Evolutionary conservation across 2,888 invertebrate species (phyloP), one percentile per base, ranked within the genome.

Genomic region (Spodoptera exigua): DNA sequence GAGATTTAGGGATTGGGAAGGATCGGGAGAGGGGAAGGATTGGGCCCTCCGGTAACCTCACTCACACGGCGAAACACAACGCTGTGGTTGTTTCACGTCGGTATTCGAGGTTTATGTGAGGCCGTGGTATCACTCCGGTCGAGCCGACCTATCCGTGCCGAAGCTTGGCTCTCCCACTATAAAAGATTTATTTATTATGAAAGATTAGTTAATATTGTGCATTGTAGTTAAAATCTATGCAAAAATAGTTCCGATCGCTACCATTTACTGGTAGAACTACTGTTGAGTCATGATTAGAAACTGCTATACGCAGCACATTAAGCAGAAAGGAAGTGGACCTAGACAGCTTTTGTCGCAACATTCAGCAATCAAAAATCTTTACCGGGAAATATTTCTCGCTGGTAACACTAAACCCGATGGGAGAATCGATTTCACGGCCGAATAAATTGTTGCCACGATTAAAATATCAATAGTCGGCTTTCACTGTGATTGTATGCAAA

Each of bases 401-500:
- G 57, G 64, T 67, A 77, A 77, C 55, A 61, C 61, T 62, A 77
- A 53, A 70, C 74, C 48, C 56, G 44, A 48, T 57, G 52, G 61
- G 66, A 81, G 86, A 87, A 88, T 89, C 86, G 89, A 87, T 91
- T 90, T 88, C 88, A 85, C 86, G 85, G 84, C 74, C 78, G 83
- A 83, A 88, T 87, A 89, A 88, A 83, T 83, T 76, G 80, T 73
- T 75, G 76, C 78, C 80, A 79, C 84, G 89, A 93, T 93, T 93
- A 93, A 90, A 92, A 90, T 91, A 91, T 92, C 92, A 90, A 88
- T 88, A 83, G 83, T 75, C 73, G 72, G 70, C 92, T 93, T 93
- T 93, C 92, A 84, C 92, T 81, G 71, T 88, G 89, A 92, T 93
- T 93, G 93, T 93, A 93, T 92, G 92, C 93, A 89, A 93, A 93